Percentiles rank a stretch among this genome's conserved stretches.
Evolutionary conservation across 2,888 invertebrate species (phyloP).

Genomic region (Agonum fuliginosum): DNA sequence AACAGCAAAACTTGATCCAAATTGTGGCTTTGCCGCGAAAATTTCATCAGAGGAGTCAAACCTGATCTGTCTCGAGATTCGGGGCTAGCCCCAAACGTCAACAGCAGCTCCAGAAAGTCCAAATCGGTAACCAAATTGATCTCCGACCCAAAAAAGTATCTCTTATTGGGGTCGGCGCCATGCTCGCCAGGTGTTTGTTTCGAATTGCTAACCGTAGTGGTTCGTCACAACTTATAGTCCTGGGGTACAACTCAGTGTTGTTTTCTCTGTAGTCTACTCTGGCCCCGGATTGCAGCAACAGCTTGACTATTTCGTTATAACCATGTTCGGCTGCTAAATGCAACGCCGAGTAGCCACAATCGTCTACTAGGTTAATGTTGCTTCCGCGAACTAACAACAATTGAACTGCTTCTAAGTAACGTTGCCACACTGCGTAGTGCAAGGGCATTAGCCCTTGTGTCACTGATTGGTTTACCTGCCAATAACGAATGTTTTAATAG

Average conservation of each 20-base stretch:
- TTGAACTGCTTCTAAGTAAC: conserved; percentile 86
- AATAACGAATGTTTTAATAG: background rate
- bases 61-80: conserved; percentile 91
- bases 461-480: conserved; percentile 83
- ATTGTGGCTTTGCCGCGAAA: conserved; percentile 86
- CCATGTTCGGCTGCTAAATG: conserved; percentile 94
- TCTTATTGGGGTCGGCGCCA: conserved; percentile 92
- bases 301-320: conserved; percentile 81
- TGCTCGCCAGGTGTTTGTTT: conserved; percentile 88
- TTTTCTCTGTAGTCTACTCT: conserved; percentile 87
- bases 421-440: conserved; percentile 95
- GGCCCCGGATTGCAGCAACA: conserved; percentile 85
- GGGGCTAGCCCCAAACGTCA: conserved; percentile 91
- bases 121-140: conserved; percentile 91
- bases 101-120: conserved; percentile 86
- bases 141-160: conserved; percentile 93
- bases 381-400: conserved; percentile 88
- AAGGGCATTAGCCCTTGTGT: conserved; percentile 91
- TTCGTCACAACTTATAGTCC: conserved; percentile 87
- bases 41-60: conserved; percentile 93
- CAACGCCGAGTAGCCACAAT: conserved; percentile 93
- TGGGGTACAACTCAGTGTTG: conserved; percentile 81
- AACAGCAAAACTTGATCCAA: conserved; percentile 85
- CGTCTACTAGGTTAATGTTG: conserved; percentile 88
- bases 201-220: conserved; percentile 92